A percentile compares a stretch with the other conserved stretches of the same genome.
phyloP scores from a whole-genome alignment of 2,113 vertebrate genomes.

The Phylloscopus trochilus region DNA sequence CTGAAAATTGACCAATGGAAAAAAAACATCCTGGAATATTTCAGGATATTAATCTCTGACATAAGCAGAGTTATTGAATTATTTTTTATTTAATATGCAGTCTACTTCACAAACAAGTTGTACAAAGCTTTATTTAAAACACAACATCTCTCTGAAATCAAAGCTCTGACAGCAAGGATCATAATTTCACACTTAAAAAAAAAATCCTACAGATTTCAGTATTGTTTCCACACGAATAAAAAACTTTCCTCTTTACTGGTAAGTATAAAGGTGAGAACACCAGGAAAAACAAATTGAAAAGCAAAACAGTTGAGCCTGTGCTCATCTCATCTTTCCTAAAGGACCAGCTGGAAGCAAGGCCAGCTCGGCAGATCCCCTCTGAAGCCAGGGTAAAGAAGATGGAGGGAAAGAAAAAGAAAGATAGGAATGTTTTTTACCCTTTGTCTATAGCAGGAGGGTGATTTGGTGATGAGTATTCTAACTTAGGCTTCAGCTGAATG shows the following conservation, averaged over 20 bases:
- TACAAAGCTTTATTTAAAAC: background rate
- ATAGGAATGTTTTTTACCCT: rapidly evolving
- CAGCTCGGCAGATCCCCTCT: background rate
- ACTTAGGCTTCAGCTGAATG: background rate
- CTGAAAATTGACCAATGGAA: background rate
- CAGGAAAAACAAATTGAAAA: background rate
- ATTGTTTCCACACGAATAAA: background rate
- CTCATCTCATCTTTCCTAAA: background rate
- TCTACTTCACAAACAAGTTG: background rate
- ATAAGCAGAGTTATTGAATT: background rate
- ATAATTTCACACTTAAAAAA: background rate
- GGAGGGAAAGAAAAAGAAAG: background rate
- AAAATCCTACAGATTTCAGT: background rate
- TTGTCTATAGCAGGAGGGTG: background rate
- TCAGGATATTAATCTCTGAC: background rate
- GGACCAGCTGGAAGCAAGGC: background rate
- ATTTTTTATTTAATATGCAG: background rate
- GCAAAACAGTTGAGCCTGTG: background rate
- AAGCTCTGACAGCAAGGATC: background rate
- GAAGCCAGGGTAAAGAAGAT: background rate
- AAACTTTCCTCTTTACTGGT: background rate
- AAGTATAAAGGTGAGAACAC: background rate
- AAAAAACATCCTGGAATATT: background rate
- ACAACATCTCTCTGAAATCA: background rate
- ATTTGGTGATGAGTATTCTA: background rate